Conservation (phyloP, 2,888 invertebrate species). For the Melanophora roralis region DNA sequence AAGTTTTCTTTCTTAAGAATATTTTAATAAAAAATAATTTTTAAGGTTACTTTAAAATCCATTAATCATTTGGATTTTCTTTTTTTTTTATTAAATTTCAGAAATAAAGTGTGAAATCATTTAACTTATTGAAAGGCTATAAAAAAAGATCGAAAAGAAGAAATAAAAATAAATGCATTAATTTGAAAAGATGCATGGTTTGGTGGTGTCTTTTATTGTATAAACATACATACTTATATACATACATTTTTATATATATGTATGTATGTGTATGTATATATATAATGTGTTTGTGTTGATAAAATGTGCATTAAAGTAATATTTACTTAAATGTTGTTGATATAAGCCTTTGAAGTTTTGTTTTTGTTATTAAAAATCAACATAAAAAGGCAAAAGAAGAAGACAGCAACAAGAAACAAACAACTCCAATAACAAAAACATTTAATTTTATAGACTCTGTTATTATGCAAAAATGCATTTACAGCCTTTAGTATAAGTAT, state of each 20-base stretch:
- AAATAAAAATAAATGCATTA: not conserved
- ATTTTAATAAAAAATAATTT: not conserved
- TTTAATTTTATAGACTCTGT: not conserved
- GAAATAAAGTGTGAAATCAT: constrained; percentile 11
- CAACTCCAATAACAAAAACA: constrained; percentile 3
- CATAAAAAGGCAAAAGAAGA: constrained; percentile 17
- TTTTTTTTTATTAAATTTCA: not conserved
- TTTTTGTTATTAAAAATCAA: constrained; percentile 20
- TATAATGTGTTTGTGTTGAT: too few species aligned
- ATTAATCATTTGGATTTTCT: not conserved
- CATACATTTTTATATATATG: too few species aligned
- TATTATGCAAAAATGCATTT: not conserved
- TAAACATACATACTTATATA: too few species aligned
- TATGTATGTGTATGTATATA: not conserved
- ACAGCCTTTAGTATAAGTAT: not conserved
- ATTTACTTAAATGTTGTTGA: constrained; percentile 37
- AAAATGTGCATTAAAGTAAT: constrained; percentile 43
- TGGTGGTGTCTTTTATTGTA: not conserved
- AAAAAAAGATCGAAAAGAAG: not conserved
- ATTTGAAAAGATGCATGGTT: constrained; percentile 4
- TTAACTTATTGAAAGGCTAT: constrained; percentile 3
- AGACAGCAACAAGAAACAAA: constrained; percentile 1
- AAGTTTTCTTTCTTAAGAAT: not conserved
- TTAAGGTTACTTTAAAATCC: not conserved
- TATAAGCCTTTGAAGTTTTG: constrained; percentile 40